phyloP scores from a whole-genome alignment of 2,113 vertebrate species.

The Athene noctua region DNA sequence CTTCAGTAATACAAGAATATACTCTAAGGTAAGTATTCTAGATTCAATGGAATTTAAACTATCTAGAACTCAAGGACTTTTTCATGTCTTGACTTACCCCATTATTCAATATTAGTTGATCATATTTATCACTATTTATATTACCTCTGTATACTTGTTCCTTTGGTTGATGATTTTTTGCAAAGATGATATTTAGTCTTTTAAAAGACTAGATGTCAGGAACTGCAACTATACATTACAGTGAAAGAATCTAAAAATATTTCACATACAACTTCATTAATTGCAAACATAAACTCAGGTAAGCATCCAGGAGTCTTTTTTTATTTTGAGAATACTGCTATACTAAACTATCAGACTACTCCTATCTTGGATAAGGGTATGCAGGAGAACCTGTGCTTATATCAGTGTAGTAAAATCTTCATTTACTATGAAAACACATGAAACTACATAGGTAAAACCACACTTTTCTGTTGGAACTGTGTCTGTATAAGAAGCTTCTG shows the following conservation, averaged over 20 bases:
- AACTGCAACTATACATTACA: background rate
- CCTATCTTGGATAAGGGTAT: background rate
- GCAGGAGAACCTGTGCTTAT: background rate
- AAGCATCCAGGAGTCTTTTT: background rate
- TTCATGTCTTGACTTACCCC: background rate
- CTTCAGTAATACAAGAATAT: background rate
- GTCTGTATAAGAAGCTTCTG: background rate
- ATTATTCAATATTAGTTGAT: background rate
- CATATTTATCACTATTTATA: background rate
- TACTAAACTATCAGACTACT: background rate
- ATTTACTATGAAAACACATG: background rate
- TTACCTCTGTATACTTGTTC: background rate
- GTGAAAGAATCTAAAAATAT: background rate
- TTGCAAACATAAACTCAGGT: background rate
- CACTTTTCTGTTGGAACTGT: background rate
- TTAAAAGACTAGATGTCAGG: background rate
- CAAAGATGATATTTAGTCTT: background rate
- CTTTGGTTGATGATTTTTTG: background rate
- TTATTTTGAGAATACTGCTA: background rate
- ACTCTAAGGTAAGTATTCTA: background rate
- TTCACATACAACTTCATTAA: background rate
- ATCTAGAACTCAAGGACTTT: background rate
- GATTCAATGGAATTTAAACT: background rate
- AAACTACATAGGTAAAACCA: background rate
- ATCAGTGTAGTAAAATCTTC: background rate